phyloP scores from a whole-genome alignment of 2,797 vertebrate species.

The Cynopterus sphinx region DNA sequence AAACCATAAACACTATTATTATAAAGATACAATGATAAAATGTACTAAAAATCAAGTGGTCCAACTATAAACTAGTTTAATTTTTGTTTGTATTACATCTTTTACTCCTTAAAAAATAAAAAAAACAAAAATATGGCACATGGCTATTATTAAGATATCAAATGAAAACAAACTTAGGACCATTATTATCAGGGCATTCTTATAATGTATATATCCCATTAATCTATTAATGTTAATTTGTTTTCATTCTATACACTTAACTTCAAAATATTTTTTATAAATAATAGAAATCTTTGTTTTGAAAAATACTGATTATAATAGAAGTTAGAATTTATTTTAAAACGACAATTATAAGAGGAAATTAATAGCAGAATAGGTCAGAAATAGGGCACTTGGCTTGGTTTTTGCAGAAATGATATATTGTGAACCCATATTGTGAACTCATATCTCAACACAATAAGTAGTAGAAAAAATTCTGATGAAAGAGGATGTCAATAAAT shows the following conservation, averaged over 20 bases:
- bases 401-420: slow-evolving; percentile 44
- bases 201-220: not conserved
- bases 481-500: slow-evolving; percentile 42
- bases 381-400: slow-evolving; percentile 11
- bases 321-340: slow-evolving; percentile 40
- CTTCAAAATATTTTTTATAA: not conserved
- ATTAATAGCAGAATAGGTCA: slow-evolving; percentile 5
- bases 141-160: slow-evolving; percentile 68
- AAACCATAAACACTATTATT: slow-evolving; percentile 72
- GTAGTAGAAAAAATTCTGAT: not conserved
- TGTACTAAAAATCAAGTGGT: slow-evolving; percentile 74
- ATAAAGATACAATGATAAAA: slow-evolving; percentile 72
- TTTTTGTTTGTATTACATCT: slow-evolving; percentile 57
- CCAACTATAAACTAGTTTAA: slow-evolving; percentile 73
- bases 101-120: slow-evolving; percentile 63
- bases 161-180: slow-evolving; percentile 69
- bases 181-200: not conserved
- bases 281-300: not conserved
- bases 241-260: not conserved
- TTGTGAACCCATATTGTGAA: not conserved
- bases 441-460: not conserved
- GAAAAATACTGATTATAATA: not conserved
- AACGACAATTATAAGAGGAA: slow-evolving; percentile 42
- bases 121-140: not conserved
- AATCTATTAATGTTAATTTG: not conserved